Percentiles rank a stretch among this genome's conserved stretches.
Conservation (phyloP, 2,797 vertebrate genomes). For the Coranthus polyacanthus region DNA sequence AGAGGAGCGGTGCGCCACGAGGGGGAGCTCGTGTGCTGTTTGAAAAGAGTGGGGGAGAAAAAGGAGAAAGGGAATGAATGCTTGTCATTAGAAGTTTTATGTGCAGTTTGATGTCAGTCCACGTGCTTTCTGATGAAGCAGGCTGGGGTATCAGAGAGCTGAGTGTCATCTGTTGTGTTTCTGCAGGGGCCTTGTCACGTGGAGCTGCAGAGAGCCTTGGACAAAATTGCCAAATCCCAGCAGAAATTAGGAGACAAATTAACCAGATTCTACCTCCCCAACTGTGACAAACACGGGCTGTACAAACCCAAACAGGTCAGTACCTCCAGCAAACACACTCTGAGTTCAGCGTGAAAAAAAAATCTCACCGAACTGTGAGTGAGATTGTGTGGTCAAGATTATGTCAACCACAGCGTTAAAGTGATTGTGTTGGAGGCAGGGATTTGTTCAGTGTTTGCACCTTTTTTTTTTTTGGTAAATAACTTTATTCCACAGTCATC, state of each 20-base stretch:
- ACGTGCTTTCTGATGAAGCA: constrained; percentile 29
- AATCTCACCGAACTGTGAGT: too few species aligned
- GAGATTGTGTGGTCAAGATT: constrained; percentile 45
- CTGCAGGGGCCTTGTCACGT: constrained; percentile 90
- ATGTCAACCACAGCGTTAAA: constrained; percentile 35
- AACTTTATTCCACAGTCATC: too few species aligned
- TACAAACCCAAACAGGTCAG: constrained; percentile 95
- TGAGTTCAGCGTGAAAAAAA: too few species aligned
- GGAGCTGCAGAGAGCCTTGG: constrained; percentile 90
- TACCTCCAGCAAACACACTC: neutral
- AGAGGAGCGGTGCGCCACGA: constrained; percentile 42
- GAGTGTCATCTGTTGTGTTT: constrained; percentile 1
- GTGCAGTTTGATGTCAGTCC: constrained; percentile 40
- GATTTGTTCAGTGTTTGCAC: constrained; percentile 47
- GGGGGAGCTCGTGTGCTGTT: constrained; percentile 69
- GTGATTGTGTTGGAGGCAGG: constrained; percentile 34
- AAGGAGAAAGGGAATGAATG: neutral
- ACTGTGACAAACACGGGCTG: constrained; percentile 93
- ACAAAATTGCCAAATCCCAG: constrained; percentile 87
- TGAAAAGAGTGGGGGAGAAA: neutral
- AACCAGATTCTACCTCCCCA: constrained; percentile 95
- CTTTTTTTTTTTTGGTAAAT: neutral
- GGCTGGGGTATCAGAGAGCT: neutral
- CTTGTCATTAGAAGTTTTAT: constrained; percentile 45
- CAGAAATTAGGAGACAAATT: constrained; percentile 88